phyloP scores from a whole-genome alignment of 2,113 vertebrate species.

The Empidonax alnorum region DNA sequence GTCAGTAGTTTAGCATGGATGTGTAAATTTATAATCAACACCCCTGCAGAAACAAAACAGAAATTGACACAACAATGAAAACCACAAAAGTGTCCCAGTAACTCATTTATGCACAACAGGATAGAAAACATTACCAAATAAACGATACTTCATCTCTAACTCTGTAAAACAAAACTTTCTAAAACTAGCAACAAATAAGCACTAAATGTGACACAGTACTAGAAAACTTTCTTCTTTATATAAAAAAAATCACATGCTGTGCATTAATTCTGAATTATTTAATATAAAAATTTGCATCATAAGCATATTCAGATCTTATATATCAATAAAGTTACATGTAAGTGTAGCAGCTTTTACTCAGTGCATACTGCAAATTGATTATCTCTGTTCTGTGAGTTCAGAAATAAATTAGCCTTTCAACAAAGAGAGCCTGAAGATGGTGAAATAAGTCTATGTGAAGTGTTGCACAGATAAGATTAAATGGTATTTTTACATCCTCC shows the following conservation, averaged over 20 bases:
- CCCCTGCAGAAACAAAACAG: background rate
- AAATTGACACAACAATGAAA: background rate
- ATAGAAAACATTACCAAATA: background rate
- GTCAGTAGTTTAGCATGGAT: background rate
- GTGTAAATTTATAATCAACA: background rate
- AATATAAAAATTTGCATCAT: background rate
- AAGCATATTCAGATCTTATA: background rate
- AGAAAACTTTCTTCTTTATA: background rate
- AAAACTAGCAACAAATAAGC: background rate
- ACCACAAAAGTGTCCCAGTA: background rate
- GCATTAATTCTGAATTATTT: background rate
- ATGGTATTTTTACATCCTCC: slow-evolving; percentile 75
- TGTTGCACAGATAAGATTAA: slow-evolving; percentile 74
- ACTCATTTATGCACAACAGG: background rate
- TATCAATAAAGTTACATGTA: background rate
- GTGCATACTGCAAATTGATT: background rate
- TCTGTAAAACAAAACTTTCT: background rate
- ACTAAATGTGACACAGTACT: accelerated
- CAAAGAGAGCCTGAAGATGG: slow-evolving; percentile 40
- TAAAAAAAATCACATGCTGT: background rate
- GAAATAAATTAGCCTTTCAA: slow-evolving; percentile 52
- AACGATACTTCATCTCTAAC: background rate
- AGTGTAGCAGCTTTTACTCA: background rate
- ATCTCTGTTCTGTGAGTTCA: slow-evolving; percentile 1
- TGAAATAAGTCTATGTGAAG: slow-evolving; percentile 57